Evolutionary conservation across 30 jellyfish, hydroid and myxozoan species (phyloP).

Genomic region (Chrysaora quinquecirrha): DNA sequence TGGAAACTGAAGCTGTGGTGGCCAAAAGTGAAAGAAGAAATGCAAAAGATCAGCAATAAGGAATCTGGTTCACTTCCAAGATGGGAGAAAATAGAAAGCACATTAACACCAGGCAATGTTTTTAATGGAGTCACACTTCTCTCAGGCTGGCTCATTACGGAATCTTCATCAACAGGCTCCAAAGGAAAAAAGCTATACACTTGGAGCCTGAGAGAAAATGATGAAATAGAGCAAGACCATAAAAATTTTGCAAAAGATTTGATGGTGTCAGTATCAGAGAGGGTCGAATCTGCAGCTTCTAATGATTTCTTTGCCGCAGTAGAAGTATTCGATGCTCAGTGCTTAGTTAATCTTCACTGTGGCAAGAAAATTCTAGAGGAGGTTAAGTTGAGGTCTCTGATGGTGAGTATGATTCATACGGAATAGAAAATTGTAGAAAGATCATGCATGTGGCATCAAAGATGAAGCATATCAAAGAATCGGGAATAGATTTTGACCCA

Average conservation of each 20-base stretch:
- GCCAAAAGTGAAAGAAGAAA: conserved; percentile 12
- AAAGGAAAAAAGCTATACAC: neutral
- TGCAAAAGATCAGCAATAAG: conserved; percentile 3
- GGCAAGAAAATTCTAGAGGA: neutral
- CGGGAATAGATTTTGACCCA: conserved; percentile 23
- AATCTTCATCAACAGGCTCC: neutral
- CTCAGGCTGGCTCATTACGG: conserved; percentile 32
- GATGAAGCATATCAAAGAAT: conserved; percentile 8
- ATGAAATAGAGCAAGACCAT: conserved; percentile 16
- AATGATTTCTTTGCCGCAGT: conserved; percentile 5
- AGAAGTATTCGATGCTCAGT: conserved; percentile 12
- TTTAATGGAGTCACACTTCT: conserved; percentile 21
- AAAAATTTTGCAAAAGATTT: conserved; percentile 8
- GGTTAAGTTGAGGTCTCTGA: conserved; percentile 3
- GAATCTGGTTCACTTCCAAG: conserved; percentile 10
- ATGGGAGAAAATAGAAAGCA: neutral
- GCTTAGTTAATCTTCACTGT: conserved; percentile 14
- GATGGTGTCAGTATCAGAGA: conserved; percentile 13
- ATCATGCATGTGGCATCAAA: conserved; percentile 1
- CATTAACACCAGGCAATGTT: neutral
- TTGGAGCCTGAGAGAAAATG: conserved; percentile 35
- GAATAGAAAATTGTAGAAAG: neutral
- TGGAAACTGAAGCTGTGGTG: conserved; percentile 39
- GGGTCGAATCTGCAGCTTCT: conserved; percentile 10
- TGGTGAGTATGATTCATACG: conserved; percentile 18